These are phyloP conservation scores for Magallana ariakensis DNA, from an alignment of 1,140 invertebrate genomes.

Conservation along the genomic window DNA sequence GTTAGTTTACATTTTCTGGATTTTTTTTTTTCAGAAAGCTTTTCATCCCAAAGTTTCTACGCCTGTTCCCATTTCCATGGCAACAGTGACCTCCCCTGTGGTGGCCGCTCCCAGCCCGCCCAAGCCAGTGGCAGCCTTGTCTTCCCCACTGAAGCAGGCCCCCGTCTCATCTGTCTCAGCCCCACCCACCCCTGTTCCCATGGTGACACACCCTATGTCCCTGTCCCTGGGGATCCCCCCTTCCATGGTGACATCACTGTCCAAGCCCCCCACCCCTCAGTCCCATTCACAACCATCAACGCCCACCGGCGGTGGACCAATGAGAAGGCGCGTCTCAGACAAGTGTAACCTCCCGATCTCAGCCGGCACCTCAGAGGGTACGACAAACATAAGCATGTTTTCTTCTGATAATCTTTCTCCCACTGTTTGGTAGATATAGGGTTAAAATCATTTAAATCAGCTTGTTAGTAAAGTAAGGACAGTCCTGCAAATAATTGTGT, in stretches of 20 bases:
- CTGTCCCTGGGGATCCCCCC: conserved; percentile 60
- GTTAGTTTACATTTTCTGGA: neutral
- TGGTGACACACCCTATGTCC: conserved; percentile 49
- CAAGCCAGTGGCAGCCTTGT: conserved; percentile 46
- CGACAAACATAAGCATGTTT: no score
- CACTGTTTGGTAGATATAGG: no score
- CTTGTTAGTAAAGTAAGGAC: no score
- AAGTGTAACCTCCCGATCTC: conserved; percentile 94
- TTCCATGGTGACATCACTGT: conserved; percentile 57
- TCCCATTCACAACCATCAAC: conserved; percentile 59
- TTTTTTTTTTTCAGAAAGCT: conserved; percentile 37
- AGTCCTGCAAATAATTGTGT: no score
- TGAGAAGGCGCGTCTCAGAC: conserved; percentile 93
- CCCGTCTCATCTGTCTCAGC: conserved; percentile 58
- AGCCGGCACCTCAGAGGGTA: conserved; percentile 84
- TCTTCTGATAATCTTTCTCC: no score
- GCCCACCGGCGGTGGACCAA: conserved; percentile 83
- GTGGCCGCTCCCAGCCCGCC: conserved; percentile 47
- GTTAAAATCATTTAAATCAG: no score
- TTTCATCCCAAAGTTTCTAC: conserved; percentile 39
- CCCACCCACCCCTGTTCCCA: conserved; percentile 51
- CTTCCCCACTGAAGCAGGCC: conserved; percentile 57
- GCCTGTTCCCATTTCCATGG: conserved; percentile 35
- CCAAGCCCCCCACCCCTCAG: conserved; percentile 57
- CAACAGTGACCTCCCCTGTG: conserved; percentile 42